Base-by-base conservation (phyloP, 2,797 vertebrate species). In the Tolypeutes matacus region DNA sequence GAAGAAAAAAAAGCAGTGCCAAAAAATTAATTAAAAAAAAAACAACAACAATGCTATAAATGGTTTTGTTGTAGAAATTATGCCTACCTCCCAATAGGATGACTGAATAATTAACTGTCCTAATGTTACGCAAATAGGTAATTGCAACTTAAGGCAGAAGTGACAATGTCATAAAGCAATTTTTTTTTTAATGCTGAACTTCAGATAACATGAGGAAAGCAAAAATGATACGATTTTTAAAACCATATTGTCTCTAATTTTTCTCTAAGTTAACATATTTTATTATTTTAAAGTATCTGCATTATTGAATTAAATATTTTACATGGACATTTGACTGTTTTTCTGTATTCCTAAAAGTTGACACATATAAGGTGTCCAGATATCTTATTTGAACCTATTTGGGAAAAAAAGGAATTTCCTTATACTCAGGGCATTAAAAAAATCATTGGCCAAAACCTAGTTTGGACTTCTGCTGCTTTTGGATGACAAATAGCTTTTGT, bases 211-310 rank as follows among this genome's bases (percentile, higher is more conserved):
- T 80, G 34, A 3, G 15, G 67, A 64, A 94, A 89, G 27, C 67
- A 87, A 93, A 95, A 67, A 46, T 80, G 14, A 18, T 42, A 17
- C 89, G 34, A 36, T 70, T 94, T 46, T 31, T 1, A 53, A 81
- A 75, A 34, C 56, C 21, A 31, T 85, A 39, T 64, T 80, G 4
- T 69, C 42, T 81, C 13, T 76, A 11, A 23, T 87, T 86, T 92
- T 69, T 84, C 58, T 46, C 34, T 75, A 53, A 29, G 21, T 88
- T 80, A 94, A 3, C 2, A 62, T 78, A 77, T 75, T 76, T 93
- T 95, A 58, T 86, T 86, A 83, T 84, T 95, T 89, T 14, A 80
- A 76, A 67, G 64, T 84, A 46, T 42, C 6, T 89, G 51, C 36
- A 17, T 69, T 46, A 73, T 46, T 91, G 31, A 27, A 58, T 85